Base-by-base conservation (phyloP, 2,888 invertebrate species). In the Zygogramma bicolorata region DNA sequence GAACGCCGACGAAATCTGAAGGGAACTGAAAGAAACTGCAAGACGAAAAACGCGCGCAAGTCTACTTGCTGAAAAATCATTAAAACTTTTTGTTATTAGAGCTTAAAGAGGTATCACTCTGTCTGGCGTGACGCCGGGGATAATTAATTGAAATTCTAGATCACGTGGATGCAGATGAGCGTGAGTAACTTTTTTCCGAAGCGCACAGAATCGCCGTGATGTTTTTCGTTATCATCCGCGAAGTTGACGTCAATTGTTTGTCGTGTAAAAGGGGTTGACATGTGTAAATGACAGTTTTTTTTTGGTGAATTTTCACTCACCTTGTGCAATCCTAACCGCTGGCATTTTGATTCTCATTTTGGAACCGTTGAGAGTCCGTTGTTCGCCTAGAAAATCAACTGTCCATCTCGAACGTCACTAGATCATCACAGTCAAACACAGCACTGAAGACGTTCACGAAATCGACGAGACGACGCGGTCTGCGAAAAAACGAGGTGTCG, bases 331-430 rank as follows among this genome's bases (percentile, higher is more conserved):
- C 91, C 96, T 93, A 90, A 96, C 95, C 89, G 96, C 96, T 90
- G 96, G 96, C 96, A 96, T 96, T 93, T 96, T 96, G 91, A 96
- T 96, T 95, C 96, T 94, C 96, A 96, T 96, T 92, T 93, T 96
- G 94, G 79, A 84, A 81, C 75, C 74, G 70, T 77, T 77, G 59
- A 60, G 57, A 68, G 59, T 74, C 69, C 74, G 65, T 65, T 61
- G 60, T 62, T 63, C 25, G 61, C 58, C 68, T 27, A 31, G 58
- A 18, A 46, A 66, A 71, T 59, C 71, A 65, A 53, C 59, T 74
- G 78, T 80, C 76, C 76, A 76, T 72, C 57, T 65, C 49, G 27
- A 49, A 66, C 63, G 53, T 53, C 75, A 78, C 78, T 74, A 73
- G 65, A 74, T 72, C 73, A 73, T 73, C 66, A 53, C 63, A 68